Base-by-base conservation (phyloP, 2,888 invertebrate species). In the Chymomyza procnemis region DNA sequence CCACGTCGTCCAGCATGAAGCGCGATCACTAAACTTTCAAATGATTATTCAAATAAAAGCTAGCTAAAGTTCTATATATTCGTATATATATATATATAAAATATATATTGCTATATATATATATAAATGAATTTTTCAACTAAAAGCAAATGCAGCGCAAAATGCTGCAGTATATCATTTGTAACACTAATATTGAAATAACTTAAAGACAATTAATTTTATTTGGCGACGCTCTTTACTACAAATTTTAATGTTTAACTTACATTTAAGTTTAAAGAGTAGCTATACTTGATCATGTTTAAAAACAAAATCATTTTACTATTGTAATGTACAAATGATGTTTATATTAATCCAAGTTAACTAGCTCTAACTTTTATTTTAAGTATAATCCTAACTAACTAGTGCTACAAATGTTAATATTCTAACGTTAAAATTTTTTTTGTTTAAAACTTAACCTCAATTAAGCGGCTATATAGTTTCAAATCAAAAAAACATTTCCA, bases 1-100 rank as follows among this genome's bases (percentile, higher is more conserved):
- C 79, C 75, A 76, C 81, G 76, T 80, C 87, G 71, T 78, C 88
- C 75, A 83, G 84, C 79, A 89, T 89, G 87, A 86, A 88, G 80
- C 88, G 89, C 76, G 89, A 89, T 81, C 89, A 89, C 80, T 89
- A 89, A 81, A 69, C 69, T 30, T 67, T 66, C n/a, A n/a, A n/a
- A 62, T 48, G 56, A n/a, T 59, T 48, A 9, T 56, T 55, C 60
- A 61, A 57, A 56, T 55, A n/a, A 58, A 69, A 41, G 34, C 30
- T 41, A 41, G 62, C 61, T 62, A 73, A 68, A 60, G 56, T 16
- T 61, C 65, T 47, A 52, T 34, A n/a, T n/a, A n/a, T n/a, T n/a
- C n/a, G n/a, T n/a, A n/a, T n/a, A n/a, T n/a, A n/a, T n/a, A n/a
- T n/a, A n/a, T n/a, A n/a, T n/a, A n/a, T n/a, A n/a, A n/a, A n/a